Percentiles rank a stretch among this genome's conserved stretches.
phyloP scores from a whole-genome alignment of 2,888 invertebrate species.

The Troilus luridus region DNA sequence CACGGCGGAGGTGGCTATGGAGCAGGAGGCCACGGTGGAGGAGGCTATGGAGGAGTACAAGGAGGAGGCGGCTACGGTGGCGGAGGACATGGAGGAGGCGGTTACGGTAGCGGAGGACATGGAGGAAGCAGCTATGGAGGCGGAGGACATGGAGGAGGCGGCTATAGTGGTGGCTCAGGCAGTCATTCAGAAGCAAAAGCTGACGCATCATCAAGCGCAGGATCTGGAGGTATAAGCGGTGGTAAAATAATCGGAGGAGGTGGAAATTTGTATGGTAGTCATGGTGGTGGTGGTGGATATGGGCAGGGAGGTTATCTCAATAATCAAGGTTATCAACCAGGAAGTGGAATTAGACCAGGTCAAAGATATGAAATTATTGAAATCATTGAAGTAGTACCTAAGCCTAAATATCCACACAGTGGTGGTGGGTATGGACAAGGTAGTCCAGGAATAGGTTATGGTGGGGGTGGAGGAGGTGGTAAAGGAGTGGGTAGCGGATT shows the following conservation, averaged over 20 bases:
- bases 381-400: background rate
- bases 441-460: constrained; percentile 19
- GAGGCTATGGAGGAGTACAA: constrained; percentile 12
- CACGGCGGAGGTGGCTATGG: constrained; percentile 76
- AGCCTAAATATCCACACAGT: constrained; percentile 3
- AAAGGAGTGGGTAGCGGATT: constrained; percentile 13
- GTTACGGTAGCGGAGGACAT: constrained; percentile 36
- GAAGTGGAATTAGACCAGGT: background rate
- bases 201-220: constrained; percentile 43
- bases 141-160: constrained; percentile 36
- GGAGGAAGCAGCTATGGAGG: constrained; percentile 49
- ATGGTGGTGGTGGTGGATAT: constrained; percentile 28
- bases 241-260: constrained; percentile 7
- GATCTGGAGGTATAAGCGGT: constrained; percentile 54
- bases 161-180: background rate
- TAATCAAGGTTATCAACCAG: background rate
- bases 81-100: constrained; percentile 42
- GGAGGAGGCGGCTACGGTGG: constrained; percentile 39
- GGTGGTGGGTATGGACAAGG: constrained; percentile 3
- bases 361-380: constrained; percentile 33
- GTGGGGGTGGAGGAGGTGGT: background rate
- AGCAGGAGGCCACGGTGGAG: constrained; percentile 51
- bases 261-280: constrained; percentile 46
- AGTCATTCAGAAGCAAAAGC: background rate
- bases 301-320: background rate